Percentiles rank a stretch among this genome's conserved stretches.
Conservation (phyloP, 2,888 invertebrate species). For the Leptopilina drosophilae region DNA sequence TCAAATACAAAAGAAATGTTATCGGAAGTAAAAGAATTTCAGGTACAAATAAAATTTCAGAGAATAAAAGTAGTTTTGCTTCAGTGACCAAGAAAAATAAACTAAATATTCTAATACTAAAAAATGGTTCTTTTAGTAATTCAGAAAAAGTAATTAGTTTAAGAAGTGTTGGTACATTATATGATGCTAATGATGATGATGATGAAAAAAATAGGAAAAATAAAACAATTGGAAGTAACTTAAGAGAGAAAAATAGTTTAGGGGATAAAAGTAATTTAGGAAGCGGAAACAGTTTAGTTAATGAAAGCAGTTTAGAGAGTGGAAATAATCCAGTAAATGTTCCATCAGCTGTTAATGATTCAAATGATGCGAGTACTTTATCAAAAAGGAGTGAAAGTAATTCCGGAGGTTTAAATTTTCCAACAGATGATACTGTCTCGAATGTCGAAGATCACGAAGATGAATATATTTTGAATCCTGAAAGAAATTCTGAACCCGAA, state of each 20-base stretch:
- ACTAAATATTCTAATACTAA: not conserved
- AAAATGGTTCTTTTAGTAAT: not conserved
- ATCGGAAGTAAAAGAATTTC: not conserved
- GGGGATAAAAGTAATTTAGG: not conserved
- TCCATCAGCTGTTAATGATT: not conserved
- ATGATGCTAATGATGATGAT: no score
- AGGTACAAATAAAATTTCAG: not conserved
- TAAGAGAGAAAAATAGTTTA: no score
- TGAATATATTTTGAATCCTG: not conserved
- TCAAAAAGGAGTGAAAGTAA: not conserved
- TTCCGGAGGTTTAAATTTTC: not conserved
- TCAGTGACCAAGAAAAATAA: not conserved
- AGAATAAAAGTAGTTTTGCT: not conserved
- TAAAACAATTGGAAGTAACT: no score
- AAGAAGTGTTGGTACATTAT: no score
- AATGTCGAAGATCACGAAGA: not conserved
- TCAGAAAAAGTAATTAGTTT: not conserved
- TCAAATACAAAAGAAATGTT: not conserved
- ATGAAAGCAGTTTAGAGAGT: not conserved
- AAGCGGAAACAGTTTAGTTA: not conserved
- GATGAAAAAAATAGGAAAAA: no score
- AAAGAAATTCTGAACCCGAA: not conserved
- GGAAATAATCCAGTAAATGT: not conserved
- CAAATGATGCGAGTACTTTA: not conserved
- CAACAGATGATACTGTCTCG: not conserved